Evolutionary conservation across 2,888 invertebrate genomes (phyloP).

Genomic region (Pyrgus malvae): DNA sequence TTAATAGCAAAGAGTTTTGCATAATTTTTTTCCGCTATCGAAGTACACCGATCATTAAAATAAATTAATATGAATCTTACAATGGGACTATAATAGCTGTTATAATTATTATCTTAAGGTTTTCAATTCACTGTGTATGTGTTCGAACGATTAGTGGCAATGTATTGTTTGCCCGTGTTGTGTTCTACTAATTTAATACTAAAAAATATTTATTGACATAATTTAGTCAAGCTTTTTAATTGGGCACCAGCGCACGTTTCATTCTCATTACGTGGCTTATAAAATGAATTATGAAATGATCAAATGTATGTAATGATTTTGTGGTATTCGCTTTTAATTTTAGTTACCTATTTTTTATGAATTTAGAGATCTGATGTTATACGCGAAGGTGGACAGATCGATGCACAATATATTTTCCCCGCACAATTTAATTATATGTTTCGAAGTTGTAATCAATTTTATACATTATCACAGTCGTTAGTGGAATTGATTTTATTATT

Average conservation of each 20-base stretch:
- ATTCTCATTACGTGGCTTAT: neutral
- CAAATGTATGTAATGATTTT: too few relatives aligned
- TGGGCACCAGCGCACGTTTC: neutral
- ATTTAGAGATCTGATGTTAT: constrained; percentile 8
- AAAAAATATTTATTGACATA: neutral
- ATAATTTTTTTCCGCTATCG: too few relatives aligned
- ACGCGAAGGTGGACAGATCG: constrained; percentile 10
- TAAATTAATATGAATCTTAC: too few relatives aligned
- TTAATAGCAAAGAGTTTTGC: too few relatives aligned
- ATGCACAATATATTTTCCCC: constrained; percentile 30
- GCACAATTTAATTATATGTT: constrained; percentile 28
- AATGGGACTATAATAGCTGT: constrained; percentile 12
- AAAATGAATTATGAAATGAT: constrained; percentile 13
- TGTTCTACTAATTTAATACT: neutral
- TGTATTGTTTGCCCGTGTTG: neutral
- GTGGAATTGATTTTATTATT: constrained; percentile 8
- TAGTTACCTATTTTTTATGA: too few relatives aligned
- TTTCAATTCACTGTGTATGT: constrained; percentile 2
- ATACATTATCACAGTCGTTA: constrained; percentile 6
- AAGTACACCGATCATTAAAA: too few relatives aligned
- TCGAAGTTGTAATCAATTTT: neutral
- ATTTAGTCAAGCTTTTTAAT: neutral
- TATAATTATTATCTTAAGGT: constrained; percentile 10
- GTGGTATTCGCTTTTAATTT: constrained; percentile 18
- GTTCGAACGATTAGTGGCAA: neutral